phyloP scores from a whole-genome alignment of 2,888 invertebrate species.

The Noctua janthe region DNA sequence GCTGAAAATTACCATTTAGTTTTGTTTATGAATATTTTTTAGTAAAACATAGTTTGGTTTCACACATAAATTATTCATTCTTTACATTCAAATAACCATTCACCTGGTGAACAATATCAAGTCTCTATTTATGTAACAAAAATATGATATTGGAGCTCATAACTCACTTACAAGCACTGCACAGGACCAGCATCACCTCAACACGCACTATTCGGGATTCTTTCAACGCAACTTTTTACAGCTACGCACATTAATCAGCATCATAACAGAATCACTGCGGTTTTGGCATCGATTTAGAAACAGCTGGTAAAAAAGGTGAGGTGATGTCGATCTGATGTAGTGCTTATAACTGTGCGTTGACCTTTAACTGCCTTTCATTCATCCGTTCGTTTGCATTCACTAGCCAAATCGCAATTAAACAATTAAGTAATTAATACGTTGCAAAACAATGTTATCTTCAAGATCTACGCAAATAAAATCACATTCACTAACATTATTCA shows the following conservation, averaged over 20 bases:
- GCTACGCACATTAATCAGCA: background rate
- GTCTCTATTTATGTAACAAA: conserved; percentile 4
- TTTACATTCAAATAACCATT: background rate
- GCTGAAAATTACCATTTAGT: conserved; percentile 5
- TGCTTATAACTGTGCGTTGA: conserved; percentile 1
- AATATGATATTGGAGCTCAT: background rate
- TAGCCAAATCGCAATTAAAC: conserved; percentile 40
- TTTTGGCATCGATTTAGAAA: no score
- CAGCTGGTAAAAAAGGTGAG: background rate
- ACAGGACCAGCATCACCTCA: background rate
- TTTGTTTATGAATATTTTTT: background rate
- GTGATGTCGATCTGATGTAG: background rate
- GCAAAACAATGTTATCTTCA: conserved; percentile 45
- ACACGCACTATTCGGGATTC: background rate
- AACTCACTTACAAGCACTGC: background rate
- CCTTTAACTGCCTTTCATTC: conserved; percentile 33
- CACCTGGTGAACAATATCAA: background rate
- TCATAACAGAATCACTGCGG: background rate
- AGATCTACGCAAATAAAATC: conserved; percentile 32
- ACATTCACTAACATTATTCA: conserved; percentile 9
- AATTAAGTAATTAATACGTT: conserved; percentile 48
- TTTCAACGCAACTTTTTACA: background rate
- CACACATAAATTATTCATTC: background rate
- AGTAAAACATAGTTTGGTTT: background rate
- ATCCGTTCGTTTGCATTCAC: conserved; percentile 37